These are phyloP conservation scores for Acrobasis consociella DNA, from an alignment of 2,888 invertebrate species.

Conservation along the genomic window DNA sequence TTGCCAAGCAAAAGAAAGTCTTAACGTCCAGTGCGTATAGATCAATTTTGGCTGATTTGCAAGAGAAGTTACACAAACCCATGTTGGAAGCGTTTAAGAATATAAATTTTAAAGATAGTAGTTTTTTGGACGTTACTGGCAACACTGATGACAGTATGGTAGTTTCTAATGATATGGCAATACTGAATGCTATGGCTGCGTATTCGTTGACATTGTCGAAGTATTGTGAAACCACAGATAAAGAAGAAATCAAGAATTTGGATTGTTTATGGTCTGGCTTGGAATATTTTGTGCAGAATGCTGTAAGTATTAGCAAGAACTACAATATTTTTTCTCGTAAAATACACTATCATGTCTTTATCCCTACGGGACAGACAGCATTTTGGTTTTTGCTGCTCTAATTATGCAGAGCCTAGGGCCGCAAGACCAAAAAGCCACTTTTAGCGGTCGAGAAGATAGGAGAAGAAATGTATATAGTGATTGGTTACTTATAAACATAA, in stretches of 20 bases:
- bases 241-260: constrained; percentile 60
- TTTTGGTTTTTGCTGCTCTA: too few relatives aligned
- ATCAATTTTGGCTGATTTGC: constrained; percentile 67
- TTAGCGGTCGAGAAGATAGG: too few relatives aligned
- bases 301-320: constrained; percentile 56
- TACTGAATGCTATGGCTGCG: constrained; percentile 69
- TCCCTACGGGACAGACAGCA: too few relatives aligned
- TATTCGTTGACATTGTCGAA: constrained; percentile 67
- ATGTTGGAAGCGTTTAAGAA: constrained; percentile 65
- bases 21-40: constrained; percentile 63
- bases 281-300: constrained; percentile 63
- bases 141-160: constrained; percentile 56
- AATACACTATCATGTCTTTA: too few relatives aligned
- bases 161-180: constrained; percentile 54
- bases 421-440: too few relatives aligned
- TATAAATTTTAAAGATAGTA: constrained; percentile 56
- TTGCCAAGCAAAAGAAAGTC: constrained; percentile 68
- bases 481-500: too few relatives aligned
- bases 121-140: constrained; percentile 38
- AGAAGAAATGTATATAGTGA: too few relatives aligned
- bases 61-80: constrained; percentile 65
- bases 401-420: too few relatives aligned
- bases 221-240: constrained; percentile 65
- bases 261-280: constrained; percentile 65
- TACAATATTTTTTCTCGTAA: too few relatives aligned